Evolutionary conservation across 35 echinoderm and acorn worm species (phyloP).

Genomic region (Diadema setosum): DNA sequence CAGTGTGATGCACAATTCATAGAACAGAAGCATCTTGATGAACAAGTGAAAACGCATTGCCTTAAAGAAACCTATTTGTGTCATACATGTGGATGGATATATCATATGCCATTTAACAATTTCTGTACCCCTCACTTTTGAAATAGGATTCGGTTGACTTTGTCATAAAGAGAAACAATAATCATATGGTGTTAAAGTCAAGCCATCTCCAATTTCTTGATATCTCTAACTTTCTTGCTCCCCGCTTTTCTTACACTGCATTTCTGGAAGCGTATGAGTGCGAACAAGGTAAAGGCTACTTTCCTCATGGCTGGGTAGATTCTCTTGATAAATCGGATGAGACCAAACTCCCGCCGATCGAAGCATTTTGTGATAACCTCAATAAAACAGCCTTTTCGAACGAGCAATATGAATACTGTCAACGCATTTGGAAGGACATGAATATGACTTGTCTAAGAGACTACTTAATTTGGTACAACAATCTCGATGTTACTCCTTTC

Average conservation of each 20-base stretch:
- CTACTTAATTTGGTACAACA: constrained; percentile 57
- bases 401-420: constrained; percentile 11
- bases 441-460: constrained; percentile 10
- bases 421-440: neutral
- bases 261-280: constrained; percentile 12
- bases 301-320: constrained; percentile 26
- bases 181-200: neutral
- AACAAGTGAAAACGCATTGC: neutral
- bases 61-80: neutral
- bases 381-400: neutral
- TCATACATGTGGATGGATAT: neutral
- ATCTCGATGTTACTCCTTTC: constrained; percentile 31
- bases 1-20: neutral
- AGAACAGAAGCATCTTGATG: neutral
- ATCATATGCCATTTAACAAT: too few relatives aligned
- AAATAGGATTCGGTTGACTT: neutral
- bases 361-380: neutral
- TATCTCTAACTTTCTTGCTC: constrained; percentile 32
- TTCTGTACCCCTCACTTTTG: too few relatives aligned
- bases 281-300: neutral
- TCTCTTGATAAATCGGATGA: neutral
- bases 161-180: neutral
- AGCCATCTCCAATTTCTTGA: neutral
- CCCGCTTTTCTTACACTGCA: constrained; percentile 4
- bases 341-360: neutral